phyloP scores from a whole-genome alignment of 2,797 vertebrate species.

The Macroramphosus scolopax region DNA sequence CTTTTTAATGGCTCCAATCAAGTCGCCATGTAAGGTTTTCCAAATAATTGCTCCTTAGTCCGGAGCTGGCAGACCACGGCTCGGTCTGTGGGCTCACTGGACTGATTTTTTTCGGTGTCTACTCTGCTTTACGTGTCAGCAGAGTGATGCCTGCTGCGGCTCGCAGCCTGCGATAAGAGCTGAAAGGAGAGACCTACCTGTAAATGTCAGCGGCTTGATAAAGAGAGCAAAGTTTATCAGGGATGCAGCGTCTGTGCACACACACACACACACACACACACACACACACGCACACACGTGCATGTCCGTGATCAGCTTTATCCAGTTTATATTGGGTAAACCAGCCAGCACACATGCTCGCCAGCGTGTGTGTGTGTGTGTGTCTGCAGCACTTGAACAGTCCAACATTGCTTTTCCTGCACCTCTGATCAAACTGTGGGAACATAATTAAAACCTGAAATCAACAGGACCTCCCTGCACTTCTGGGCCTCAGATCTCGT shows the following conservation, averaged over 20 bases:
- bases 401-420: no score
- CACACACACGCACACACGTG: no score
- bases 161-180: slow-evolving; percentile 35
- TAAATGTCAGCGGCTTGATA: slow-evolving; percentile 53
- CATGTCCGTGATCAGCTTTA: slow-evolving; percentile 13
- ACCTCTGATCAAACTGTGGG: no score
- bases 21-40: slow-evolving; percentile 4
- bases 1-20: background rate
- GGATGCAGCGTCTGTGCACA: slow-evolving; percentile 6
- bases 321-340: slow-evolving; percentile 22
- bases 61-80: background rate
- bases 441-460: no score
- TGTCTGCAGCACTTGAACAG: no score
- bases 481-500: no score
- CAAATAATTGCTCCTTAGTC: slow-evolving; percentile 6
- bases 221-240: slow-evolving; percentile 43
- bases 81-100: background rate
- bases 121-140: slow-evolving; percentile 10
- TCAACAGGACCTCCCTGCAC: no score
- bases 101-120: slow-evolving; percentile 1
- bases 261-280: no score
- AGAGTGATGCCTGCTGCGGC: slow-evolving; percentile 41
- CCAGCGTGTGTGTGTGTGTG: no score
- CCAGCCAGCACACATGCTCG: slow-evolving; percentile 1
- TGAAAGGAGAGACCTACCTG: slow-evolving; percentile 46